Conservation (phyloP, 2,797 vertebrate species). For the Peromyscus attwateri region DNA sequence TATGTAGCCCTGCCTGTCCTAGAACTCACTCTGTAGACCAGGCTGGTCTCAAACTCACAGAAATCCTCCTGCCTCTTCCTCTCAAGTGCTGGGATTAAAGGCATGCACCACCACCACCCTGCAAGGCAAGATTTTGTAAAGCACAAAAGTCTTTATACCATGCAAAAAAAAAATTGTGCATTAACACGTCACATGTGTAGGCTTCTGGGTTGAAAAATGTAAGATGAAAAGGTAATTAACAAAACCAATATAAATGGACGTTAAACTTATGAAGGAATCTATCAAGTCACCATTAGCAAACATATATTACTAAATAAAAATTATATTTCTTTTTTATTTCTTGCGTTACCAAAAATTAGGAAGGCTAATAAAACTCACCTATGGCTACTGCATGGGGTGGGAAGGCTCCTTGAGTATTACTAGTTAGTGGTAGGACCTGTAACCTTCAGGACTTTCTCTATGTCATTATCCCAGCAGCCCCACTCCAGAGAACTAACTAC, state of each 20-base stretch:
- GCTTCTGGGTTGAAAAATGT: neutral
- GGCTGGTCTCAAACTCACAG: neutral
- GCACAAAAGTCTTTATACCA: neutral
- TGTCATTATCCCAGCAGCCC: too few relatives aligned
- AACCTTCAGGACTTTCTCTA: neutral
- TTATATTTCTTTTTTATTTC: neutral
- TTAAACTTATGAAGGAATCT: neutral
- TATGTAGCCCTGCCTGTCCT: neutral
- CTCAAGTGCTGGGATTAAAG: neutral
- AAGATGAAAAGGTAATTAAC: neutral
- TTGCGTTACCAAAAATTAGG: neutral
- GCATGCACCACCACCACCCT: neutral
- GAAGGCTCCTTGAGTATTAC: neutral
- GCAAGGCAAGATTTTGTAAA: neutral
- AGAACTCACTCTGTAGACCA: neutral
- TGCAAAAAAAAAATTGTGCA: neutral
- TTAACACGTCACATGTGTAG: neutral
- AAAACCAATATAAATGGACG: neutral
- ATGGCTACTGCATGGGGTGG: fast-evolving
- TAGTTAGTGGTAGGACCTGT: neutral
- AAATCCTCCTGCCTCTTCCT: neutral
- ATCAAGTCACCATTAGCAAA: neutral
- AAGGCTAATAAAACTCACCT: neutral
- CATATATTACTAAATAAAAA: neutral
- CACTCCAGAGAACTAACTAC: neutral